Conservation (phyloP, 2,888 invertebrate genomes). For the Cantharis rufa region DNA sequence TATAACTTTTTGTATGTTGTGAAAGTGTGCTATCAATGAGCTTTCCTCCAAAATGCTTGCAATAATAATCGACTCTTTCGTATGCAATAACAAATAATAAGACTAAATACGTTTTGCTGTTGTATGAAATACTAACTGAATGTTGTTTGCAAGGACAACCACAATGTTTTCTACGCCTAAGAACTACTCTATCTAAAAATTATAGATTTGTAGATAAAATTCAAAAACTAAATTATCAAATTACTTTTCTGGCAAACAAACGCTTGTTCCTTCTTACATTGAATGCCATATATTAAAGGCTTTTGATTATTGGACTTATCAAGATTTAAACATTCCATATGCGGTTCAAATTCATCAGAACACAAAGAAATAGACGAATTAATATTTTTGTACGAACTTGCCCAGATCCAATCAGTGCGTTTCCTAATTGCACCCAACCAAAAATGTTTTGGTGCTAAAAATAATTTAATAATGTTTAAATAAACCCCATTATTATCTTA, state of each 20-base stretch:
- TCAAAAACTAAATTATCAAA: too few relatives aligned
- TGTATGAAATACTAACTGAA: background rate
- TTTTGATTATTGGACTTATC: background rate
- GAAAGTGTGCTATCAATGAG: background rate
- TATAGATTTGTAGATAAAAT: too few relatives aligned
- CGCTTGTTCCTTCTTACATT: background rate
- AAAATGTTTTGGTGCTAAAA: constrained; percentile 8
- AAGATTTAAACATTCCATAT: background rate
- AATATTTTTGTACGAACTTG: background rate
- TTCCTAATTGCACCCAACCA: constrained; percentile 1
- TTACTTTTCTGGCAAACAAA: too few relatives aligned
- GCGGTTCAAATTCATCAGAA: background rate
- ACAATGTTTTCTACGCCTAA: too few relatives aligned
- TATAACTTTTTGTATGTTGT: background rate
- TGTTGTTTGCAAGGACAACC: background rate
- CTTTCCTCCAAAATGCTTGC: background rate
- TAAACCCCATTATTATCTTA: background rate
- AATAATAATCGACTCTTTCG: background rate
- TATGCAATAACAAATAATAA: background rate
- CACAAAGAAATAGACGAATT: background rate
- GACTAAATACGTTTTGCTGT: background rate
- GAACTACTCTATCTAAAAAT: too few relatives aligned
- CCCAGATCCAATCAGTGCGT: background rate
- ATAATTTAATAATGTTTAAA: background rate
- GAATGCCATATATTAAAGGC: constrained; percentile 2